Conservation (phyloP, 2,888 invertebrate genomes). For the Desoria tigrina region DNA sequence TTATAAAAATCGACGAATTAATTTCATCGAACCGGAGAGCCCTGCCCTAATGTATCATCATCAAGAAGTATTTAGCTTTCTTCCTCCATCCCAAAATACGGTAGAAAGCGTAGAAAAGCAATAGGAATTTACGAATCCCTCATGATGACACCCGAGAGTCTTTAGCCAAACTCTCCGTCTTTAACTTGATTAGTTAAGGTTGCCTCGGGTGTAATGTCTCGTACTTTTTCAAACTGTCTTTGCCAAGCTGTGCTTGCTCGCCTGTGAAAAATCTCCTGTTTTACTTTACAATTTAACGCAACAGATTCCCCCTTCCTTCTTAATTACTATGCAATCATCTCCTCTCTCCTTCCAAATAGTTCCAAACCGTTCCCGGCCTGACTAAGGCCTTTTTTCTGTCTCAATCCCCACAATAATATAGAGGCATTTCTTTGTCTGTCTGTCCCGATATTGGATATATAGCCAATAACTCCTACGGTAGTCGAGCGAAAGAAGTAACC, state of each 20-base stretch:
- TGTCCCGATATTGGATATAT: too few species aligned
- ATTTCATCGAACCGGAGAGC: background rate
- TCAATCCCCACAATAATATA: too few species aligned
- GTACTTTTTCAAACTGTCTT: background rate
- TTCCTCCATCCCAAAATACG: background rate
- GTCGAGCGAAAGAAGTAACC: too few species aligned
- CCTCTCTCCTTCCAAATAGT: background rate
- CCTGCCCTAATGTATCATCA: background rate
- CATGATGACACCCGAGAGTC: conserved; percentile 3
- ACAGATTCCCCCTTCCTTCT: conserved; percentile 1
- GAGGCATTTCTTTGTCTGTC: too few species aligned
- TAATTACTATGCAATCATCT: background rate
- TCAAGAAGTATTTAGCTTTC: conserved; percentile 10
- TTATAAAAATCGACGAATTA: background rate
- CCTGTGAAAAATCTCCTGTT: conserved; percentile 7
- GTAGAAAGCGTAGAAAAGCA: too few species aligned
- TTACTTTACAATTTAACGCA: background rate
- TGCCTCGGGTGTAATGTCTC: background rate
- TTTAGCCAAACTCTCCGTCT: background rate
- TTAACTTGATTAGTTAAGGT: conserved; percentile 2
- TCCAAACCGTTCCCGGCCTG: background rate
- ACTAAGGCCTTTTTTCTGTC: too few species aligned
- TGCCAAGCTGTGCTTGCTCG: background rate
- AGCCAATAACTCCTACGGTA: too few species aligned
- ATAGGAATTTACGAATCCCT: background rate